Evolutionary conservation across 2,888 invertebrate genomes (phyloP), one percentile per base, ranked within the genome.

Genomic region (Nysson spinosus): DNA sequence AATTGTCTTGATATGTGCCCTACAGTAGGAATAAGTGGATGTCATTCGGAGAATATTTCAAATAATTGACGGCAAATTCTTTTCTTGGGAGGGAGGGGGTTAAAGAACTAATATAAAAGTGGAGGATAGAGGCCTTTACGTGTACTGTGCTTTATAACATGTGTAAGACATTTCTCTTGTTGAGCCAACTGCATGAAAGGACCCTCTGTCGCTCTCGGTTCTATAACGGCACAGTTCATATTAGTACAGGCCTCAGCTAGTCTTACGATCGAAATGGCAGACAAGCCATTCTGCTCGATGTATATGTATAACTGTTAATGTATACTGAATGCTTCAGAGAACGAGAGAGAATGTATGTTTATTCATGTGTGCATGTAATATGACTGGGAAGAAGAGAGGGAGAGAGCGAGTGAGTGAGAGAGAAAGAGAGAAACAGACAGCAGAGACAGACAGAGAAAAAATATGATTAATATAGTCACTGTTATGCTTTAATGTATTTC

Each of bases 401-500:
- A 68, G 69, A 81, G 79, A 76, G 78, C 77, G 73, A 75, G 72
- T 72, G 69, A 74, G 71, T 78, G 78, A 81, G 72, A 79, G 82
- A 85, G 84, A n/a, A n/a, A n/a, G n/a, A n/a, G n/a, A n/a, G n/a
- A n/a, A n/a, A n/a, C n/a, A n/a, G n/a, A n/a, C n/a, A n/a, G n/a
- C n/a, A n/a, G 51, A 71, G 51, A 54, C 64, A 72, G 56, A 55
- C 63, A 75, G 54, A 68, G 69, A 81, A 80, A 76, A 78, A 77
- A 75, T 76, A 73, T 72, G 69, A 74, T 72, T 78, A 78, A 81
- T 73, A 79, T 82, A 85, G 84, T 85, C 83, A 85, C 80, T 82
- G 82, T 84, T 83, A 85, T 85, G 83, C 83, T 85, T 84, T 84
- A 84, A 83, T 82, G 79, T 84, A 83, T 81, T 84, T 85, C 79